Evolutionary conservation across 2,888 invertebrate genomes (phyloP).

Genomic region (Pecten maximus): DNA sequence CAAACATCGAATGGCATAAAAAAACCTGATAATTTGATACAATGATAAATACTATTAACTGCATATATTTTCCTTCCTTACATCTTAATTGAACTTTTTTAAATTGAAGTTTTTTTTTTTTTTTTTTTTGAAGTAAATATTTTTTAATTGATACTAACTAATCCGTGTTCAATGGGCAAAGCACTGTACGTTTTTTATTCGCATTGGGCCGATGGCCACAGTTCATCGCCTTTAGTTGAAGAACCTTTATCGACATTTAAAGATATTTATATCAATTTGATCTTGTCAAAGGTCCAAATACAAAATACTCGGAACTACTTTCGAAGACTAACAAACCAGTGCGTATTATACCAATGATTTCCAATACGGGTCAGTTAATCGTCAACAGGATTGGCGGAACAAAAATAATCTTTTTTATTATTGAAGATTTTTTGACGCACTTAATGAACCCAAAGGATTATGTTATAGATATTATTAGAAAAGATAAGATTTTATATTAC

Average conservation of each 20-base stretch:
- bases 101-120: too few species aligned
- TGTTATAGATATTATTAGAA: background rate
- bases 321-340: background rate
- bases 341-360: background rate
- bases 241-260: background rate
- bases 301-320: constrained; percentile 26
- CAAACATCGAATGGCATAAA: too few species aligned
- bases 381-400: background rate
- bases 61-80: too few species aligned
- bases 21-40: too few species aligned
- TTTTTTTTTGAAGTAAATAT: background rate
- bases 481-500: background rate
- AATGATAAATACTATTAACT: too few species aligned
- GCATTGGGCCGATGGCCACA: background rate
- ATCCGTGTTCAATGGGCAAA: background rate
- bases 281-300: background rate
- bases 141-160: background rate
- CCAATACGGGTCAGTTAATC: background rate
- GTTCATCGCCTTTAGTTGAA: background rate
- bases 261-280: background rate
- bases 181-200: background rate
- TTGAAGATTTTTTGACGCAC: background rate
- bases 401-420: background rate
- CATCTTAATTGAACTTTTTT: too few species aligned
- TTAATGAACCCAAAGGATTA: background rate